Evolutionary conservation across 2,888 invertebrate genomes (phyloP).

Genomic region (Troilus luridus): DNA sequence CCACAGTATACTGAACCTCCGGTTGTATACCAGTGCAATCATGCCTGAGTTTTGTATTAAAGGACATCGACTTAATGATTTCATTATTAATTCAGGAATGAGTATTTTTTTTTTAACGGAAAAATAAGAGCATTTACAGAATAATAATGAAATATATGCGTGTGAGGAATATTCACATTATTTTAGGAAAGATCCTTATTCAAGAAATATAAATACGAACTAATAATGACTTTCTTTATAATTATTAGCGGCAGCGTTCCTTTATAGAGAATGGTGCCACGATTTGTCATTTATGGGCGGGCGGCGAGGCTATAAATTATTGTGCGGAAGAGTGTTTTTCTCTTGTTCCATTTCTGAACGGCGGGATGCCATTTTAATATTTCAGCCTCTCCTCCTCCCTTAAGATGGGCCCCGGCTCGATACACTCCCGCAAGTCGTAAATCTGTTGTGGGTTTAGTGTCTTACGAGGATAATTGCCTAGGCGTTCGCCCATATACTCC

Average conservation of each 20-base stretch:
- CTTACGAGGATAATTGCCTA: constrained; percentile 6
- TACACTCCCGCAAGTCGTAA: constrained; percentile 48
- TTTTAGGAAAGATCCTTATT: neutral
- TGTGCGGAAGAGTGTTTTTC: constrained; percentile 32
- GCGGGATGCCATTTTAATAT: constrained; percentile 44
- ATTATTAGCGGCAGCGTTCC: neutral
- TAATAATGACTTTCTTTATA: neutral
- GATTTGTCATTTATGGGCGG: constrained; percentile 11
- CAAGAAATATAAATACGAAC: neutral
- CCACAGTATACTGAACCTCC: too few species aligned
- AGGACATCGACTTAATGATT: too few species aligned
- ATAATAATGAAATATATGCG: too few species aligned
- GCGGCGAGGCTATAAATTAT: neutral
- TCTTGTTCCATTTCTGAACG: constrained; percentile 30
- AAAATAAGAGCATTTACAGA: too few species aligned
- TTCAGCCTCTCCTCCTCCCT: neutral
- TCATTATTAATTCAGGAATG: too few species aligned
- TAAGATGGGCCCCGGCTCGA: constrained; percentile 16
- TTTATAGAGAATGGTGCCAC: constrained; percentile 9
- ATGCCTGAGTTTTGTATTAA: too few species aligned
- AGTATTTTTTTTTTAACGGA: too few species aligned
- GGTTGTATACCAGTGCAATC: too few species aligned
- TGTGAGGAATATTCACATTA: neutral
- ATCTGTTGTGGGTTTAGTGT: constrained; percentile 31
- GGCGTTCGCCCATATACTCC: neutral